Base-by-base conservation (phyloP, 2,888 invertebrate species). In the Eristalis tenax region DNA sequence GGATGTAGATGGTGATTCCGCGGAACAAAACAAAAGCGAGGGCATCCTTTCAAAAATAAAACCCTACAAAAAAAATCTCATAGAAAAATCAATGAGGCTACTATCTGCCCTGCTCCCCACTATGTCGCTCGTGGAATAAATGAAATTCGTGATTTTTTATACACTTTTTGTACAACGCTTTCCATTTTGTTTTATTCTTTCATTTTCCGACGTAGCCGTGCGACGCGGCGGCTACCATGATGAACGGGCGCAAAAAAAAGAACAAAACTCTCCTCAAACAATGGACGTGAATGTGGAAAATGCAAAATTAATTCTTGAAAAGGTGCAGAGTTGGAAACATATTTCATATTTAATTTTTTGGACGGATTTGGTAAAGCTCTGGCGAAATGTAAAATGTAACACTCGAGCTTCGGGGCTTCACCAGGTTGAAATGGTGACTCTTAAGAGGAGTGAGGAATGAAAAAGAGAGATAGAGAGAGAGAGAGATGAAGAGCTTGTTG, bases 271-370 rank as follows among this genome's bases (percentile, higher is more conserved):
- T 56, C 61, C 40, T 11, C 64, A 50, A 83, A 86, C 86, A 86
- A 82, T 86, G 74, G 74, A 75, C 65, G 61, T 57, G 43, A 57
- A 83, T 83, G 59, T 66, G 74, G 77, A 50, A 75, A 75, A 87
- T 83, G 79, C 23, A 79, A 83, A 79, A 83, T 87, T 50, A 80
- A 87, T 83, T 83, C 79, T 80, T 75, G 73, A 83, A 87, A 87
- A 87, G 87, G 87, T 83, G 83, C 87, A 80, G 87, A 83, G 79
- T 83, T 63, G 87, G 79, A 87, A 87, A 87, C 87, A 83, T 87
- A 87, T 87, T 87, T 87, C 87, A 87, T 87, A 87, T 87, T 87
- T 87, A 87, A 87, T 87, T 87, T 87, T 83, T 80, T 73, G 87
- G 87, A 87, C 87, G 87, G 87, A 87, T 83, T 87, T 87, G 87